Evolutionary conservation across 2,888 invertebrate species (phyloP).

Genomic region (Drosophila siamana): DNA sequence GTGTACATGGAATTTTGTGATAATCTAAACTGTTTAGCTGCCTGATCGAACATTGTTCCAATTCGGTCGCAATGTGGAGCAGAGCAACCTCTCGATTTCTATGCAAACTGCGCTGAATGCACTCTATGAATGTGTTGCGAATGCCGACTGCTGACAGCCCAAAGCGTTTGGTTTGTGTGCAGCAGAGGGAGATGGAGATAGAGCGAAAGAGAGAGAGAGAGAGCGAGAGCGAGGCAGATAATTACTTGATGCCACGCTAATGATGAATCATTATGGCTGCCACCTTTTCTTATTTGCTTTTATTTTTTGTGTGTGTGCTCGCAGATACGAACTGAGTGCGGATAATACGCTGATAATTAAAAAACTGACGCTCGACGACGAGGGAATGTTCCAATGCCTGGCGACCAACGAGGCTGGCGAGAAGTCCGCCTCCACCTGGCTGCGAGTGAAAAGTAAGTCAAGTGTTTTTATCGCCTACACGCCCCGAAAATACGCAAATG

Average conservation of each 20-base stretch:
- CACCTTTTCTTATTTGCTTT: constrained; percentile 1
- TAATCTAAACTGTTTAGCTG: background rate
- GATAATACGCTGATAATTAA: constrained; percentile 94
- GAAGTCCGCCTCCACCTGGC: constrained; percentile 95
- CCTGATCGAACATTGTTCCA: background rate
- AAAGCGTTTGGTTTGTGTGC: constrained; percentile 20
- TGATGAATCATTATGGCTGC: constrained; percentile 10
- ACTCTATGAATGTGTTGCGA: background rate
- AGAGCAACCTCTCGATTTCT: background rate
- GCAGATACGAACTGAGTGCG: constrained; percentile 91
- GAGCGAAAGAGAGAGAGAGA: background rate
- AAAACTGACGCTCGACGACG: constrained; percentile 92
- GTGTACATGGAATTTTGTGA: background rate
- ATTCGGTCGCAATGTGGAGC: background rate
- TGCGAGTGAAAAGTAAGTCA: constrained; percentile 97
- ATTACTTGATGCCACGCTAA: constrained; percentile 83
- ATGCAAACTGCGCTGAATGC: constrained; percentile 1
- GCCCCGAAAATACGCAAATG: background rate
- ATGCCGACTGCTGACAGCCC: constrained; percentile 18
- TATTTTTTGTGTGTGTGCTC: constrained; percentile 4
- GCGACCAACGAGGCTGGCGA: constrained; percentile 96
- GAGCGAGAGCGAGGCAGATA: constrained; percentile 65
- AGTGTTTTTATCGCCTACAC: constrained; percentile 31
- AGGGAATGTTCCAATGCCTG: constrained; percentile 98
- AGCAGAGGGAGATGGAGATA: background rate